These are phyloP conservation scores for Sycon ciliatum DNA, from an alignment of 37 sponge, comb jelly and placozoan species.

Conservation along the genomic window DNA sequence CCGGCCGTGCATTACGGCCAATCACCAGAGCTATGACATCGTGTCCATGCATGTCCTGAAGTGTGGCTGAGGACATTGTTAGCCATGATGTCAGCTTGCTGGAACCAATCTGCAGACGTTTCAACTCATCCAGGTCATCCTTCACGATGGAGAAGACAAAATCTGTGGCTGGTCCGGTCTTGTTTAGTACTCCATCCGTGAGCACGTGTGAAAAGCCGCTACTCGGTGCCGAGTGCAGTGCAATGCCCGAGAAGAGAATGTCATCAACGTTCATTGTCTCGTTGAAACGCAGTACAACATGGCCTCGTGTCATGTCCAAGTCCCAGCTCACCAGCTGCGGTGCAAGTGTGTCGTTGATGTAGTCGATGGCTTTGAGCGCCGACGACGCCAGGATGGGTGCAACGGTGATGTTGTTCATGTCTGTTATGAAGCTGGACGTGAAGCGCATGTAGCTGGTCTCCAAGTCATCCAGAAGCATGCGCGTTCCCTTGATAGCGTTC, in stretches of 20 bases:
- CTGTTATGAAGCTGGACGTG: slow-evolving; percentile 33
- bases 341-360: slow-evolving; percentile 56
- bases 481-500: slow-evolving; percentile 60
- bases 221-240: slow-evolving; percentile 57
- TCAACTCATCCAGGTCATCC: slow-evolving; percentile 68
- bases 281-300: slow-evolving; percentile 53
- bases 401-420: slow-evolving; percentile 64
- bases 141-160: background rate
- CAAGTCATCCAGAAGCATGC: slow-evolving; percentile 34
- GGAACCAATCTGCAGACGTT: slow-evolving; percentile 53
- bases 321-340: slow-evolving; percentile 63
- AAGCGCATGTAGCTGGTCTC: slow-evolving; percentile 55
- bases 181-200: slow-evolving; percentile 47
- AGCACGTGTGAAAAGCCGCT: slow-evolving; percentile 48
- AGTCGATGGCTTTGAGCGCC: slow-evolving; percentile 47
- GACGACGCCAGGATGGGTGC: slow-evolving; percentile 14
- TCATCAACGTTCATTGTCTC: slow-evolving; percentile 75
- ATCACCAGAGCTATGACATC: slow-evolving; percentile 40
- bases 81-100: slow-evolving; percentile 28
- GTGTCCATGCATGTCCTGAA: slow-evolving; percentile 63
- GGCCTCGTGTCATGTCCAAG: slow-evolving; percentile 69
- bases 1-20: slow-evolving; percentile 37
- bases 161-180: slow-evolving; percentile 34
- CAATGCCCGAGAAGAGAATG: slow-evolving; percentile 57
- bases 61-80: slow-evolving; percentile 26